phyloP scores from a whole-genome alignment of 2,797 vertebrate genomes.

The Trematomus bernacchii region DNA sequence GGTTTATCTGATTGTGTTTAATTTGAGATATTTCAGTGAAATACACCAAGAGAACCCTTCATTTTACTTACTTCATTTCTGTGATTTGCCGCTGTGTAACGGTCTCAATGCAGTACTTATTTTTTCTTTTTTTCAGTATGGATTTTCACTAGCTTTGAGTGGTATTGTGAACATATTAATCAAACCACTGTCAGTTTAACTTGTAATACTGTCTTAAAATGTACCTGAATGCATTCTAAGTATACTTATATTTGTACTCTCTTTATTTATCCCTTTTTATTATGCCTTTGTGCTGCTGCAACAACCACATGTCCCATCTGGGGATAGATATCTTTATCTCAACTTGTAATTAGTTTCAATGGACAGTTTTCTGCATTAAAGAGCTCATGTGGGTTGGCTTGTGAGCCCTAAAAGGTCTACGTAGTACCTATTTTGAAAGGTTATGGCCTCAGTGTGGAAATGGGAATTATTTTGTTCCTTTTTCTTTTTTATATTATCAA shows the following conservation, averaged over 20 bases:
- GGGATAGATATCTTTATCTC: not conserved
- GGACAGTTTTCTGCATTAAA: not conserved
- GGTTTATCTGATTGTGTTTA: not conserved
- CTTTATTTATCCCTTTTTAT: not conserved
- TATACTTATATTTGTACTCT: too few relatives aligned
- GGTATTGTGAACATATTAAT: not conserved
- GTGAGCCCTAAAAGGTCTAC: not conserved
- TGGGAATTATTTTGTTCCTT: too few relatives aligned
- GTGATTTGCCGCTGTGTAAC: too few relatives aligned
- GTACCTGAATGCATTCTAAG: too few relatives aligned
- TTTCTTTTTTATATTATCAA: too few relatives aligned
- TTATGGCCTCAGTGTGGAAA: too few relatives aligned
- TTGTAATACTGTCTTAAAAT: not conserved
- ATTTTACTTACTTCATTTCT: not conserved
- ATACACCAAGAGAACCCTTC: not conserved
- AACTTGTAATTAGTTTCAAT: not conserved
- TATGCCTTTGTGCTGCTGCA: not conserved
- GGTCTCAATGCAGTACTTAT: not conserved
- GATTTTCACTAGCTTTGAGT: not conserved
- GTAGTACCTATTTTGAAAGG: not conserved
- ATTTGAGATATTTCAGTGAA: not conserved
- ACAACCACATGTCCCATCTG: not conserved
- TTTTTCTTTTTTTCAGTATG: not conserved
- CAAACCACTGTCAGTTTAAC: not conserved
- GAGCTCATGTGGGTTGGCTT: not conserved